Evolutionary conservation across 2,888 invertebrate species (phyloP).

Genomic region (Drepana falcataria): DNA sequence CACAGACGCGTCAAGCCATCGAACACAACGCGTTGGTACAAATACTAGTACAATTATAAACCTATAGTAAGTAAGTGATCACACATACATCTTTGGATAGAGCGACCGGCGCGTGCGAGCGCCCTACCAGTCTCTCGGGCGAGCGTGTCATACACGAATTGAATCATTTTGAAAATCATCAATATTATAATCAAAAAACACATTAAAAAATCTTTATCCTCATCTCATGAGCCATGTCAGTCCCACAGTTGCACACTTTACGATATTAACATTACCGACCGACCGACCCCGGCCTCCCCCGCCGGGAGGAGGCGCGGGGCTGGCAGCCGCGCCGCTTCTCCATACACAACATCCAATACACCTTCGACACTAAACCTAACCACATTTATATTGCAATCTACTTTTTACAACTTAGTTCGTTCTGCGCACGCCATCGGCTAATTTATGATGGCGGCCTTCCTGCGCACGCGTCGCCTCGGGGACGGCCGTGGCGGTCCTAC

Average conservation of each 20-base stretch:
- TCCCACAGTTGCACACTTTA: constrained; percentile 55
- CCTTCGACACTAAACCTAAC: constrained; percentile 54
- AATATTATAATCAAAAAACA: constrained; percentile 25
- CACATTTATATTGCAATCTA: constrained; percentile 71
- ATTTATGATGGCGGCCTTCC: too few relatives aligned
- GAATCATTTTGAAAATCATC: constrained; percentile 42
- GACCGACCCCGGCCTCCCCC: constrained; percentile 4
- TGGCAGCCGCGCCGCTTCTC: constrained; percentile 20
- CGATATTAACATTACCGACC: constrained; percentile 59
- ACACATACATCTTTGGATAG: constrained; percentile 76
- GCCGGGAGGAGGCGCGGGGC: too few relatives aligned
- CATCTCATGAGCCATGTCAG: constrained; percentile 74
- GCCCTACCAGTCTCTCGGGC: constrained; percentile 56
- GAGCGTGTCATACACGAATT: constrained; percentile 72
- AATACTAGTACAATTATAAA: constrained; percentile 70
- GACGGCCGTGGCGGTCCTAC: too few relatives aligned
- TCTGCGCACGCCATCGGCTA: constrained; percentile 31
- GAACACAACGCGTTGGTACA: constrained; percentile 64
- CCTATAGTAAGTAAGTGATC: constrained; percentile 72
- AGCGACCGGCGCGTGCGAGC: constrained; percentile 20
- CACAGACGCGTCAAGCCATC: constrained; percentile 60
- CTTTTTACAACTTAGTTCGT: constrained; percentile 65
- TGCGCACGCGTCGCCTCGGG: too few relatives aligned
- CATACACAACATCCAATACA: constrained; percentile 76
- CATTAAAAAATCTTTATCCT: constrained; percentile 56